Conservation (phyloP, 1,140 invertebrate species). For the Zaprionus capensis region DNA sequence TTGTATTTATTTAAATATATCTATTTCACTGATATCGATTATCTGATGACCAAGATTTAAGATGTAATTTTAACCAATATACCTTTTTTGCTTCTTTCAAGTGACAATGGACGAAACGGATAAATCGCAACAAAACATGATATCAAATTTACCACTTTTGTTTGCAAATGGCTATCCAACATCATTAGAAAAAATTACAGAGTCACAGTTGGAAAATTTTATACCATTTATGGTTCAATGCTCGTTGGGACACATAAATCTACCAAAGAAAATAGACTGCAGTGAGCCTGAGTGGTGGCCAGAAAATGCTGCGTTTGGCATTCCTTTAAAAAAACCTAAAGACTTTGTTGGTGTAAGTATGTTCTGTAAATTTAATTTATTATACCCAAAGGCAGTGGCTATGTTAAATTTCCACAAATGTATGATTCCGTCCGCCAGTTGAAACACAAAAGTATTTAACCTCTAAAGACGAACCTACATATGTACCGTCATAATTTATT, state of each 20-base stretch:
- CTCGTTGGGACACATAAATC: slow-evolving; percentile 88
- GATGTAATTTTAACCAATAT: not conserved
- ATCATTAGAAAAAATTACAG: slow-evolving; percentile 87
- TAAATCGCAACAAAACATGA: slow-evolving; percentile 81
- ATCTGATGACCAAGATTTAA: too few species aligned
- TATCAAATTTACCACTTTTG: slow-evolving; percentile 87
- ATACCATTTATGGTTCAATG: slow-evolving; percentile 90
- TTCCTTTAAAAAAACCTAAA: slow-evolving; percentile 86
- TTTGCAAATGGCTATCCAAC: slow-evolving; percentile 89
- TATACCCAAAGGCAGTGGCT: not conserved
- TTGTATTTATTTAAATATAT: too few species aligned
- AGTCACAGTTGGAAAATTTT: slow-evolving; percentile 88
- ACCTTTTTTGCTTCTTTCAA: slow-evolving; percentile 24
- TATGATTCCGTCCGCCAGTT: too few species aligned
- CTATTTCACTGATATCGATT: too few species aligned
- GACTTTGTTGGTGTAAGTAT: slow-evolving; percentile 84
- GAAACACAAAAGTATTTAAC: too few species aligned
- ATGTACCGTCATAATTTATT: too few species aligned
- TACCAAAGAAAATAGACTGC: slow-evolving; percentile 84
- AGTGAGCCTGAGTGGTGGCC: slow-evolving; percentile 89
- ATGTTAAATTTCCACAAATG: too few species aligned
- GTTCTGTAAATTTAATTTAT: not conserved
- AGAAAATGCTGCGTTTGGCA: slow-evolving; percentile 87
- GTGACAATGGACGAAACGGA: slow-evolving; percentile 77
- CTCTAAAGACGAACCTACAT: too few species aligned